phyloP scores from a whole-genome alignment of 2,797 vertebrate species.

The Luscinia megarhynchos region DNA sequence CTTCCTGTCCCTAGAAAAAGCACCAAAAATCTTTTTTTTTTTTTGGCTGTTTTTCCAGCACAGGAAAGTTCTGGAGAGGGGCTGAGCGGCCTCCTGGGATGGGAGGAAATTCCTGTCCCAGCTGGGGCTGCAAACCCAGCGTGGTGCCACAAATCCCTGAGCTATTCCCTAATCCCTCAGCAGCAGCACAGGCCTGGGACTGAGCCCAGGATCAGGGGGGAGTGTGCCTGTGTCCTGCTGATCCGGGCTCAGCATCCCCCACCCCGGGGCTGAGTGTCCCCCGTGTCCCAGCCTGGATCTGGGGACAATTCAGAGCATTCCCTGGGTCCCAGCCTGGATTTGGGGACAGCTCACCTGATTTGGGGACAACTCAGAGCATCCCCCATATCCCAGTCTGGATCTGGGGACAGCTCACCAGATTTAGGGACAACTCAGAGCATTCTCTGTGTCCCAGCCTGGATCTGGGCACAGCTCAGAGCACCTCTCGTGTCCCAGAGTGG shows the following conservation, averaged over 20 bases:
- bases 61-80: neutral
- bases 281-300: rapidly evolving
- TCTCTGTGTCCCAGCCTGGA: too few species aligned
- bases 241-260: neutral
- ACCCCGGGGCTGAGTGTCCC: rapidly evolving
- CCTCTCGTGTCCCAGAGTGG: too few species aligned
- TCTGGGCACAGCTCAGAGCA: too few species aligned
- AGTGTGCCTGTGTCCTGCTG: rapidly evolving
- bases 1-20: neutral
- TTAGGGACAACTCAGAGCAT: too few species aligned
- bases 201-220: neutral
- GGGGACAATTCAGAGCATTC: rapidly evolving
- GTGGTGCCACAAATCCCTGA: neutral
- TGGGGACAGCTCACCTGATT: neutral
- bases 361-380: neutral
- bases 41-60: neutral
- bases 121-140: neutral
- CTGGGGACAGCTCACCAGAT: conserved; percentile 36
- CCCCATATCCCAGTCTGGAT: rapidly evolving
- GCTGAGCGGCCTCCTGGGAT: rapidly evolving
- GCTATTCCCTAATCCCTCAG: neutral
- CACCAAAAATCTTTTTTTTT: neutral
- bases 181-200: neutral
- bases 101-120: neutral
- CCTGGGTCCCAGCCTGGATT: rapidly evolving